Conservation (phyloP, 2,113 vertebrate species). For the Phalacrocorax aristotelis region DNA sequence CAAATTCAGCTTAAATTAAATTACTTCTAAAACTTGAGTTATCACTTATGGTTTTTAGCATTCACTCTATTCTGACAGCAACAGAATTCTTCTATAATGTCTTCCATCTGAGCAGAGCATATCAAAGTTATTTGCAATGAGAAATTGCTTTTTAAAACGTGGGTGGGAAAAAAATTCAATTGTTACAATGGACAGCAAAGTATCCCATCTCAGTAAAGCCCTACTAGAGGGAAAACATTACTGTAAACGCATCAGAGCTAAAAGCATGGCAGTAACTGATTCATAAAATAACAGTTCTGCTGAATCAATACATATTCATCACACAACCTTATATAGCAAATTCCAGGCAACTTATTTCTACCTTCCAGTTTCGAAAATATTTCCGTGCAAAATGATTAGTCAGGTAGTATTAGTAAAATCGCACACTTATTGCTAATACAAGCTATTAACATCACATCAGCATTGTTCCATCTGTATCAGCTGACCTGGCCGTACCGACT, state of each 20-base stretch:
- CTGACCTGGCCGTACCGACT: background rate
- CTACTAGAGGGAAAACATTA: background rate
- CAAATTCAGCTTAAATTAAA: background rate
- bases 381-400: background rate
- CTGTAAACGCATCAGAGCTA: background rate
- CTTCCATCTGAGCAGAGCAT: background rate
- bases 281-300: background rate
- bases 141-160: background rate
- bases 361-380: background rate
- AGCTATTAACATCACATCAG: background rate
- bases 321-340: background rate
- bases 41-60: background rate
- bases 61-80: background rate
- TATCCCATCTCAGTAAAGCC: background rate
- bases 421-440: background rate
- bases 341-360: background rate
- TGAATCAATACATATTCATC: background rate
- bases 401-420: background rate
- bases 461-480: background rate
- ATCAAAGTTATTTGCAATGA: background rate
- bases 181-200: background rate
- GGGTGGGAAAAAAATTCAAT: background rate
- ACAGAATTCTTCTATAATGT: background rate
- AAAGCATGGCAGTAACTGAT: background rate
- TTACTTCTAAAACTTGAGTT: background rate